A percentile compares a stretch with the other conserved stretches of the same genome.
Evolutionary conservation across 2,888 invertebrate species (phyloP).

Genomic region (Notodonta ziczac): DNA sequence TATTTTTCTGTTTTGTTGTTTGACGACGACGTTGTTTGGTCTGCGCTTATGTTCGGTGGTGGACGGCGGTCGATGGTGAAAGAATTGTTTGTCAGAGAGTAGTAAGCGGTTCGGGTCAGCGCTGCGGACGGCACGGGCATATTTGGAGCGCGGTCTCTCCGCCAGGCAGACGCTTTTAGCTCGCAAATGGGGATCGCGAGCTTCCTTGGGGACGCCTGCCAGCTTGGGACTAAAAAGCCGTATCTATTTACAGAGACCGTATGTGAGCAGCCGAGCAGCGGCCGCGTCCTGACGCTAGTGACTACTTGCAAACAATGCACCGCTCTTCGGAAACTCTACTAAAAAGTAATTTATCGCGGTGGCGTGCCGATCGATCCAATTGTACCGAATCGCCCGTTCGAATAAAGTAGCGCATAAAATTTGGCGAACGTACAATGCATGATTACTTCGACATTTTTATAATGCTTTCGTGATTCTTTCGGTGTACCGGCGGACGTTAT

Average conservation of each 20-base stretch:
- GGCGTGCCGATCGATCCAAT: constrained; percentile 78
- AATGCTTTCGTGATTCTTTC: constrained; percentile 54
- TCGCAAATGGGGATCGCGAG: constrained; percentile 60
- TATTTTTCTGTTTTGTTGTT: constrained; percentile 64
- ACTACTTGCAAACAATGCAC: constrained; percentile 66
- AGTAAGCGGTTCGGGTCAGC: constrained; percentile 61
- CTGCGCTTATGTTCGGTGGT: constrained; percentile 45
- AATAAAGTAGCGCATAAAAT: constrained; percentile 77
- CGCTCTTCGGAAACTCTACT: constrained; percentile 62
- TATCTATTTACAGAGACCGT: constrained; percentile 10
- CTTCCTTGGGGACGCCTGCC: constrained; percentile 51
- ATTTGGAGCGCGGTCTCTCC: constrained; percentile 67
- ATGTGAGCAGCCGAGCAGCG: constrained; percentile 53
- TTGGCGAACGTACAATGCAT: constrained; percentile 65
- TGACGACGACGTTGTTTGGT: constrained; percentile 54
- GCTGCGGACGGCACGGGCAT: constrained; percentile 64
- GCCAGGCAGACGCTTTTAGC: constrained; percentile 71
- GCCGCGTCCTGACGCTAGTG: constrained; percentile 54
- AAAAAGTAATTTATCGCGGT: constrained; percentile 80
- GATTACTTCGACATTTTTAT: constrained; percentile 56
- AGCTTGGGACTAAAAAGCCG: constrained; percentile 43
- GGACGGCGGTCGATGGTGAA: constrained; percentile 45
- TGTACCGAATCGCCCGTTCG: constrained; percentile 57
- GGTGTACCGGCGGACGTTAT: constrained; percentile 18
- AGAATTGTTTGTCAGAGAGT: constrained; percentile 57